Conservation (phyloP, 2,888 invertebrate genomes). For the Apamea crenata region DNA sequence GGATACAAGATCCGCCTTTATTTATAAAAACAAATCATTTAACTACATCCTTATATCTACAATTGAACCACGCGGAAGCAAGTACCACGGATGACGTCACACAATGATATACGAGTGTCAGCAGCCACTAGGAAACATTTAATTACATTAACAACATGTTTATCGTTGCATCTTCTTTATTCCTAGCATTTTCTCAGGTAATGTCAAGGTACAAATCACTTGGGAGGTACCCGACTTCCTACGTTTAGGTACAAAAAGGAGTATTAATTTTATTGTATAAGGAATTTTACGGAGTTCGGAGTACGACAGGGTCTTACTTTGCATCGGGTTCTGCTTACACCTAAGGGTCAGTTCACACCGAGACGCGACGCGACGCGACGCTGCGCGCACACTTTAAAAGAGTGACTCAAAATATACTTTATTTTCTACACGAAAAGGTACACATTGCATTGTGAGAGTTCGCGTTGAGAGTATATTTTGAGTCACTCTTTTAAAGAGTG, state of each 20-base stretch:
- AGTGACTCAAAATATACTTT: too few species aligned
- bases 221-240: not conserved
- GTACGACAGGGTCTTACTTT: not conserved
- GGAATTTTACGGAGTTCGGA: not conserved
- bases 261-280: not conserved
- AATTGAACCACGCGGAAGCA: constrained; percentile 55
- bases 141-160: constrained; percentile 60
- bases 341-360: too few species aligned
- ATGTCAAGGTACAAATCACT: constrained; percentile 46
- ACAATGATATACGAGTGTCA: constrained; percentile 41
- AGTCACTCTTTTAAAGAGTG: too few species aligned
- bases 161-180: constrained; percentile 56
- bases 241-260: not conserved
- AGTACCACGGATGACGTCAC: constrained; percentile 55
- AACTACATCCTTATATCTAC: constrained; percentile 26
- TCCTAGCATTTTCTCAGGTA: constrained; percentile 28
- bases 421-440: too few species aligned
- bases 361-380: too few species aligned
- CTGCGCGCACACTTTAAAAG: too few species aligned
- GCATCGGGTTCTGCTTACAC: not conserved
- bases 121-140: constrained; percentile 49
- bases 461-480: too few species aligned
- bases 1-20: not conserved
- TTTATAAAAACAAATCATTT: constrained; percentile 3
- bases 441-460: too few species aligned